Base-by-base conservation (phyloP, 2,797 vertebrate species). In the Acridotheres tristis region DNA sequence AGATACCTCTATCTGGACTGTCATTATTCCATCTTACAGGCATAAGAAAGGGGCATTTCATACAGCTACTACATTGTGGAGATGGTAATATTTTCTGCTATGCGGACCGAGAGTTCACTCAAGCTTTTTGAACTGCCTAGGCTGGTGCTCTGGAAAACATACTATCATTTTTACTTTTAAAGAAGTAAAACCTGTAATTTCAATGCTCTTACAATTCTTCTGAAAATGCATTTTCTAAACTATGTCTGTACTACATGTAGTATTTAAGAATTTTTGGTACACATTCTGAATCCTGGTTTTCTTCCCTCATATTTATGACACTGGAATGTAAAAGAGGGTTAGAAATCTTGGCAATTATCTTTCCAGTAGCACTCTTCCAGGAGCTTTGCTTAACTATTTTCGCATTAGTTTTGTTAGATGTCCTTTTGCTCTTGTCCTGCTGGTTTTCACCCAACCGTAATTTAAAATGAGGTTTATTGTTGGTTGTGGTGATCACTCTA, bases 221-320 rank as follows among this genome's bases (percentile, higher is more conserved):
- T 61, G 68, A 77, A 57, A 58, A 51, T 57, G 17, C 0, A 1
- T 87, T 82, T 88, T n/a, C 58, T 83, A 59, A 79, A 54, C 6
- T 57, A 1, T 42, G 0, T 25, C 55, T 38, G 8, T 85, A 8
- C 43, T 69, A 23, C 2, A 12, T 26, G 1, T 20, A 16, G 2
- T 57, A 59, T 65, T 82, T 74, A 79, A 53, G 30, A 69, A 16
- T 11, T 69, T 90, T 89, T 78, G 68, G 0, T 21, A 27, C 17
- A 38, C 13, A 11, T 27, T 80, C 83, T 87, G 38, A 83, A 43
- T 91, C 29, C 7, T 74, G 8, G 20, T 5, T 0, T 29, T 57
- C 38, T 27, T 69, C 47, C 19, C 4, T 32, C 5, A 23, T 55
- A 1, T 58, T 90, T 50, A 17, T 84, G 81, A 36, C 55, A 36